Evolutionary conservation across 2,888 invertebrate species (phyloP).

Genomic region (Augochlorella aurata): DNA sequence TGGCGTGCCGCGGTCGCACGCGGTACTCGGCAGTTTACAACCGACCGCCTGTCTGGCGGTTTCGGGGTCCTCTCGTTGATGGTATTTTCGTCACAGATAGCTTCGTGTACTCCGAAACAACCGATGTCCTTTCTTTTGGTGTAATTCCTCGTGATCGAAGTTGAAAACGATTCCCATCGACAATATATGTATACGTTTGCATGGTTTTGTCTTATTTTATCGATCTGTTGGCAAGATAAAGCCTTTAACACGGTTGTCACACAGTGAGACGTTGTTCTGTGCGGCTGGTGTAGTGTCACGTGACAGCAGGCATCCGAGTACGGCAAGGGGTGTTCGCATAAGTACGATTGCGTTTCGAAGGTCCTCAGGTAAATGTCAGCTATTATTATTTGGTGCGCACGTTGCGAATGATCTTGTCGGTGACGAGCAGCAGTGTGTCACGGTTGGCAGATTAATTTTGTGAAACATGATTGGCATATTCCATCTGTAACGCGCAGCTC

Average conservation of each 20-base stretch:
- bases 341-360: slow-evolving; percentile 15
- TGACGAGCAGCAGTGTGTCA: neutral
- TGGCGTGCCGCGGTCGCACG: slow-evolving; percentile 80
- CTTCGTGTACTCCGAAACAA: slow-evolving; percentile 30
- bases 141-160: slow-evolving; percentile 14
- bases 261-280: slow-evolving; percentile 59
- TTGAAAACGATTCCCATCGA: neutral
- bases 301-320: slow-evolving; percentile 43
- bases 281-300: slow-evolving; percentile 67
- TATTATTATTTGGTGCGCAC: neutral
- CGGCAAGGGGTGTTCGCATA: slow-evolving; percentile 18
- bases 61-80: slow-evolving; percentile 60
- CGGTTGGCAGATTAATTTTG: neutral
- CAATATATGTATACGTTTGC: neutral
- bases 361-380: slow-evolving; percentile 47
- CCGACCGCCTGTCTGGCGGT: slow-evolving; percentile 75
- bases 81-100: neutral
- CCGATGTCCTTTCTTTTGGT: slow-evolving; percentile 7
- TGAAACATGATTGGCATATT: neutral
- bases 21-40: slow-evolving; percentile 82
- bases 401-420: neutral
- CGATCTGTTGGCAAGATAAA: slow-evolving; percentile 8
- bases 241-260: slow-evolving; percentile 28
- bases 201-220: neutral
- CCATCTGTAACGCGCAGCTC: neutral